Evolutionary conservation across 2,888 invertebrate species (phyloP).

Genomic region (Cosmia pyralina): DNA sequence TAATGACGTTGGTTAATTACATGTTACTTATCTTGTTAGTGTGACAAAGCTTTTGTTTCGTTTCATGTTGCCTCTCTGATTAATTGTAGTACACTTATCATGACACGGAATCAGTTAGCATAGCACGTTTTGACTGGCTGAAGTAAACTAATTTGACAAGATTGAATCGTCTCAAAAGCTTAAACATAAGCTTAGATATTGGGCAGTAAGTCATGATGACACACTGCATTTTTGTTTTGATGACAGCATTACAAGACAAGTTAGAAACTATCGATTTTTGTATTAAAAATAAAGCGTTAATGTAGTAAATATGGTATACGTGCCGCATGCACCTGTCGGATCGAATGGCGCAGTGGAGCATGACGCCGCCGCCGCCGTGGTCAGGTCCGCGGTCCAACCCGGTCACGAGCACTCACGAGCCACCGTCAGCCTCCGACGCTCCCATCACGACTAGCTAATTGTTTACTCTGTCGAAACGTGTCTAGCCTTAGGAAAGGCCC

Average conservation of each 20-base stretch:
- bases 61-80: slow-evolving; percentile 42
- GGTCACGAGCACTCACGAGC: slow-evolving; percentile 72
- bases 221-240: slow-evolving; percentile 43
- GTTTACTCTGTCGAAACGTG: slow-evolving; percentile 67
- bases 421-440: slow-evolving; percentile 67
- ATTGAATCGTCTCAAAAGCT: neutral
- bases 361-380: slow-evolving; percentile 77
- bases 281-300: slow-evolving; percentile 36
- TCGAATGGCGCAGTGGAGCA: slow-evolving; percentile 81
- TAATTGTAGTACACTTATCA: slow-evolving; percentile 36
- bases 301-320: slow-evolving; percentile 53
- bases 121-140: neutral
- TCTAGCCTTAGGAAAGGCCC: slow-evolving; percentile 53
- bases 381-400: slow-evolving; percentile 71
- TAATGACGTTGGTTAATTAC: slow-evolving; percentile 46
- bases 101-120: slow-evolving; percentile 8
- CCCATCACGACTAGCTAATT: slow-evolving; percentile 76
- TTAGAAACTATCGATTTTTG: slow-evolving; percentile 31
- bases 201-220: slow-evolving; percentile 31
- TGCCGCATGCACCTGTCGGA: slow-evolving; percentile 81
- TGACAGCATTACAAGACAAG: slow-evolving; percentile 34
- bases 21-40: slow-evolving; percentile 44
- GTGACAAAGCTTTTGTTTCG: slow-evolving; percentile 41
- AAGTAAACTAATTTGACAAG: slow-evolving; percentile 24
- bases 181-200: neutral